Evolutionary conservation across 2,113 vertebrate species (phyloP).

Genomic region (Aleadryas rufinucha): DNA sequence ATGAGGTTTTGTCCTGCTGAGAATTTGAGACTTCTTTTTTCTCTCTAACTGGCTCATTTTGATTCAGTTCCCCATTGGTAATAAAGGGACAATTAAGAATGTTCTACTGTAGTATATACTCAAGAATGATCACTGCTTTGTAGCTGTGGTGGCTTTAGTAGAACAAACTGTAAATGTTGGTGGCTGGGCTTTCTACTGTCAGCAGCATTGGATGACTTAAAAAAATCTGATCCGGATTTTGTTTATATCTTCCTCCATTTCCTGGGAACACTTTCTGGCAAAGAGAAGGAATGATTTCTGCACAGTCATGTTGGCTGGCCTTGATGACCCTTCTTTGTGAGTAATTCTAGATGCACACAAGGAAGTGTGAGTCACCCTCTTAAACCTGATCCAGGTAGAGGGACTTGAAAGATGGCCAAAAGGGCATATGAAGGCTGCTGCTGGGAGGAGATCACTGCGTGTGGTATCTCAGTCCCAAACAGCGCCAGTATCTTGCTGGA

Average conservation of each 20-base stretch:
- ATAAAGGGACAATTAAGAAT: not conserved
- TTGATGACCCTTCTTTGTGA: not conserved
- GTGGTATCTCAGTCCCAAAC: not conserved
- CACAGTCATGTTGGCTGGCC: conserved; percentile 1
- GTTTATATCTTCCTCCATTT: not conserved
- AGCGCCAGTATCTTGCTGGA: accelerated
- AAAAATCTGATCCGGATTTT: not conserved
- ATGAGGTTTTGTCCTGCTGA: not conserved
- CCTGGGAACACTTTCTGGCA: not conserved
- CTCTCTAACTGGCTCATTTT: not conserved
- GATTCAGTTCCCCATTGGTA: not conserved
- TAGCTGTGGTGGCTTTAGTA: not conserved
- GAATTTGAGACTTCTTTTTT: not conserved
- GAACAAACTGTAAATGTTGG: not conserved
- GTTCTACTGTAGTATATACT: not conserved
- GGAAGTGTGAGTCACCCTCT: conserved; percentile 1
- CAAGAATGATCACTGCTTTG: not conserved
- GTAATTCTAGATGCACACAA: not conserved
- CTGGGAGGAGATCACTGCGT: accelerated
- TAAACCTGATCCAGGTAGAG: conserved; percentile 14
- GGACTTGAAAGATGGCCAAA: not conserved
- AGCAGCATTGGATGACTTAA: not conserved
- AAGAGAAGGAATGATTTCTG: not conserved
- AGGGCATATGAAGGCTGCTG: not conserved
- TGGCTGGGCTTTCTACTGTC: not conserved